Base-by-base conservation (phyloP, 2,113 vertebrate species). In the Prionailurus viverrinus region DNA sequence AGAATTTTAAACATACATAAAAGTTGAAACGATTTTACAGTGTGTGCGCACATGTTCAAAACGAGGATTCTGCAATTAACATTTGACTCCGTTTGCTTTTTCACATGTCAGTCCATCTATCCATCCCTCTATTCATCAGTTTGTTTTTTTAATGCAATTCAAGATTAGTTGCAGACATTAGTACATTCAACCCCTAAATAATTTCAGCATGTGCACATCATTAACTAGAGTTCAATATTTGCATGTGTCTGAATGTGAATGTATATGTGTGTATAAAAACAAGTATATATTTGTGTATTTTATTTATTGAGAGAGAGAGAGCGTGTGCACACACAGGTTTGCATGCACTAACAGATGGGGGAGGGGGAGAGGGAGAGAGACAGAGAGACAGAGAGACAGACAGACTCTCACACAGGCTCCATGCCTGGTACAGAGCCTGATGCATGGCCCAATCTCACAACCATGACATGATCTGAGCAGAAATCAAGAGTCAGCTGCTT, bases 211-310 rank as follows among this genome's bases (percentile, higher is more conserved):
- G 31, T 11, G 31, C 14, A n/a, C 5, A 55, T 69, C 45, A 8
- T 51, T 87, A 82, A 55, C 15, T 84, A 13, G 19, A 61, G 15
- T 41, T 74, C 51, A 84, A 6, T 85, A 88, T 61, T 66, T 74
- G 23, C 25, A 23, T n/a, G 16, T 80, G 11, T 21, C 66, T 66
- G 9, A 53, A 18, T 65, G 3, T 86, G 5, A 25, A 5, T 29
- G 1, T 78, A 18, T 71, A 16, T 18, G 36, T n/a, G 27, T 69
- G 16, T 81, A 16, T 91, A 39, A 39, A 53, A 65, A n/a, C 29
- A 89, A 41, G 21, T 58, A 61, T 61, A 6, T 89, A 55, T 36
- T 89, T 96, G 55, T 87, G 79, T 51, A 71, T 74, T 88, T 96
- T 89, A 81, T 21, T 58, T 21, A 61, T 61, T 61, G 58, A 8